A percentile compares a stretch with the other conserved stretches of the same genome.
phyloP scores from a whole-genome alignment of 2,113 vertebrate species.

The Bucco capensis region DNA sequence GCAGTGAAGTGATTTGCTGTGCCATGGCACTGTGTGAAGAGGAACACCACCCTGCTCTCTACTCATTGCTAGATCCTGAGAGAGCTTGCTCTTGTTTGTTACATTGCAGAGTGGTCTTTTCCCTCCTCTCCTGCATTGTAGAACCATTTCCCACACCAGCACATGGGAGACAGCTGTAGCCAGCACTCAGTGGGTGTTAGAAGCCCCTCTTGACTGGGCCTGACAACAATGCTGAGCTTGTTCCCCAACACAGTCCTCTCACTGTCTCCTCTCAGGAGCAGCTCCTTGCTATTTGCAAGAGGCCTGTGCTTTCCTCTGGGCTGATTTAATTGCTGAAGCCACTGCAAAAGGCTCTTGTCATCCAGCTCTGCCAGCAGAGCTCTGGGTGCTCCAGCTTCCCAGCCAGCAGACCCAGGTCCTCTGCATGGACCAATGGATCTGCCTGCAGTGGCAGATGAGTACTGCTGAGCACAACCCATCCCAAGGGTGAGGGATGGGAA shows the following conservation, averaged over 20 bases:
- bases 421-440: background rate
- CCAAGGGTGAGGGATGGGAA: background rate
- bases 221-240: constrained; percentile 21
- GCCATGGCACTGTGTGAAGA: background rate
- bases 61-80: background rate
- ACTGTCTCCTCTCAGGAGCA: background rate
- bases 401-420: background rate
- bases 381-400: background rate
- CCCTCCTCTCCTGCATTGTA: background rate
- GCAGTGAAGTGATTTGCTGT: background rate
- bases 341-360: background rate
- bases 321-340: background rate
- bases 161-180: constrained; percentile 53
- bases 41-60: background rate
- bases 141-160: background rate
- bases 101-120: background rate
- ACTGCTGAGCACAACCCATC: background rate
- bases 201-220: constrained; percentile 34
- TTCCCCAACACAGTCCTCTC: constrained; percentile 34
- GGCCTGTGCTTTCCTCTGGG: background rate
- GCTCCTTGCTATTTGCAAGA: background rate
- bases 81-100: background rate
- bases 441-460: background rate
- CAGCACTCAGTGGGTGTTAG: constrained; percentile 42
- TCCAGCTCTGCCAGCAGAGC: background rate